phyloP scores from a whole-genome alignment of 64 coral and sea anemone genomes.

The Stylophora pistillata region DNA sequence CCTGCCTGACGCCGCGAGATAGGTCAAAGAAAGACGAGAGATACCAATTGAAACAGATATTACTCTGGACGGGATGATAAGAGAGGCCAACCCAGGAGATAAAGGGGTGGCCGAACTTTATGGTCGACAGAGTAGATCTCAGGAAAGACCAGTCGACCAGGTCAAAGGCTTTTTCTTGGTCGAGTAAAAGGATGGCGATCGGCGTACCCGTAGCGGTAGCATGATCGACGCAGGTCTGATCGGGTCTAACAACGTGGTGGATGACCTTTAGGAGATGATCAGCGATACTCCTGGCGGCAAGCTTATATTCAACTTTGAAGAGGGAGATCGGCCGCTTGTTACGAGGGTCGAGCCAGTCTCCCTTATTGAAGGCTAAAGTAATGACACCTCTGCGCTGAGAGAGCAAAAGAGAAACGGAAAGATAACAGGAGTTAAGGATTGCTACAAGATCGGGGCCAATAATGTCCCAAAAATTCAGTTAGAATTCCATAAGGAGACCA shows the following conservation, averaged over 20 bases:
- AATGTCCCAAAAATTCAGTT: not conserved
- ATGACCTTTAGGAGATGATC: not conserved
- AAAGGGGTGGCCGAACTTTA: too few relatives aligned
- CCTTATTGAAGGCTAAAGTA: slow-evolving; percentile 9
- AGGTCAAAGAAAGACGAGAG: too few relatives aligned
- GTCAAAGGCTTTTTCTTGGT: not conserved
- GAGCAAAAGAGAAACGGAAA: not conserved
- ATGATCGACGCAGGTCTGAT: not conserved
- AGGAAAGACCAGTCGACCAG: not conserved
- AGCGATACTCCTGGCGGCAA: not conserved
- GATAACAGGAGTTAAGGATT: not conserved
- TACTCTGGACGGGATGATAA: too few relatives aligned
- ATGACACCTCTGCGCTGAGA: slow-evolving; percentile 18
- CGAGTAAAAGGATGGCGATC: not conserved
- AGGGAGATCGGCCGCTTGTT: slow-evolving; percentile 36
- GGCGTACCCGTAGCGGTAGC: not conserved
- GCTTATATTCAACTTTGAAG: slow-evolving; percentile 15
- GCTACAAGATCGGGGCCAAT: slow-evolving; percentile 28
- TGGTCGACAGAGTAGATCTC: too few relatives aligned
- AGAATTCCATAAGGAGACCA: slow-evolving; percentile 42
- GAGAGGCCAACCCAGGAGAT: too few relatives aligned
- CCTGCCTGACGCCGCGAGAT: too few relatives aligned
- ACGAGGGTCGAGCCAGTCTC: not conserved
- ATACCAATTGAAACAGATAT: too few relatives aligned
- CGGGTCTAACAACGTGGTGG: not conserved